Base-by-base conservation (phyloP, 2,888 invertebrate species). In the Neoscelio sp. region DNA sequence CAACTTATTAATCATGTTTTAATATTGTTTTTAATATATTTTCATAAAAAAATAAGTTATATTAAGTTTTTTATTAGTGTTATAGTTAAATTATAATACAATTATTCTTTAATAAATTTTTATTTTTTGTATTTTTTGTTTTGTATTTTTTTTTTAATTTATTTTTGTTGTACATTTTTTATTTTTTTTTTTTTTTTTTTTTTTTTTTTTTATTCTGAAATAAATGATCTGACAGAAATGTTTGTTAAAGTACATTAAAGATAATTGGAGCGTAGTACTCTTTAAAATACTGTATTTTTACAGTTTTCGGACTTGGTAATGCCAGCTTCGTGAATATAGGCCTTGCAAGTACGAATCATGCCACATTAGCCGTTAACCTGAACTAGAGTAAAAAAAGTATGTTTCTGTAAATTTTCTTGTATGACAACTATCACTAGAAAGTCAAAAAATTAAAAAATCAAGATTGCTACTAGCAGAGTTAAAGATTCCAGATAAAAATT, bases 291-390 rank as follows among this genome's bases (percentile, higher is more conserved):
- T 56, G 20, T 58, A 65, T 42, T 42, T 67, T 15, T 48, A 65
- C 44, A 65, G 50, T 48, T 33, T 65, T 64, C 65, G 64, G 56
- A 60, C 54, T 67, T 75, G 60, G 58, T 44, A 58, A 81, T 74
- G 73, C 74, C 77, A 78, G 54, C 70, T 73, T 81, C 87, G 87
- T 87, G 87, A 87, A 86, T 82, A 83, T 79, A 87, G 84, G 84
- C 85, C 83, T 82, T 82, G 81, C 80, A 83, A 83, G 74, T 84
- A 80, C 74, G 82, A 83, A 78, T 84, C 87, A 87, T 87, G 87
- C 87, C 83, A 85, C 85, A 82, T 86, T 86, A 87, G 84, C 82
- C 80, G 58, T 70, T 67, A 56, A 77, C n/a, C n/a, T 75, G 79
- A 80, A 80, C 46, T 38, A 33, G 26, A 30, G 28, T 44, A 46